Percentiles rank a stretch among this genome's conserved stretches.
phyloP scores from a whole-genome alignment of 2,113 vertebrate species.

The Thymallus thymallus region DNA sequence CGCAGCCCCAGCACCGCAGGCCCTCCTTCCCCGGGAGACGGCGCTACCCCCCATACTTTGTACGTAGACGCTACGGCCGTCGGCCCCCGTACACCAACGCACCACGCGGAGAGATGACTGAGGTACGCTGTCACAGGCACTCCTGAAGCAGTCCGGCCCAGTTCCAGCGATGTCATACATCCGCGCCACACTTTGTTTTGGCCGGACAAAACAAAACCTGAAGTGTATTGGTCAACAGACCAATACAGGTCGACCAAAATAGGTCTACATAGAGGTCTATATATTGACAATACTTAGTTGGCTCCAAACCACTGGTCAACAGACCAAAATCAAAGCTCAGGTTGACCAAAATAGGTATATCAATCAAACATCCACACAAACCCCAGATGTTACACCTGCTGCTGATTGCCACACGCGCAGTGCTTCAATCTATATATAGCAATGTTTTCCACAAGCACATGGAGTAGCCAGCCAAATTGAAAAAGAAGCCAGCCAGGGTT shows the following conservation, averaged over 20 bases:
- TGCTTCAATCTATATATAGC: too few species aligned
- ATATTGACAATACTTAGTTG: too few species aligned
- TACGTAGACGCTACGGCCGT: constrained; percentile 89
- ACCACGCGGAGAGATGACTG: constrained; percentile 87
- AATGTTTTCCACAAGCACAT: too few species aligned
- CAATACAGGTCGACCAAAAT: constrained; percentile 30
- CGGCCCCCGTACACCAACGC: constrained; percentile 91
- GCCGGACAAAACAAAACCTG: constrained; percentile 5
- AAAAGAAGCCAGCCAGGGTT: too few species aligned
- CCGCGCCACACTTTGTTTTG: constrained; percentile 9
- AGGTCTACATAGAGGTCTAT: neutral
- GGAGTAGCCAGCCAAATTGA: too few species aligned
- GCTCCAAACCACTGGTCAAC: too few species aligned
- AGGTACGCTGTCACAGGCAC: constrained; percentile 75
- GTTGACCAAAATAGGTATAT: constrained; percentile 36
- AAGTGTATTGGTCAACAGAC: constrained; percentile 61
- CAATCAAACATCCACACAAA: too few species aligned
- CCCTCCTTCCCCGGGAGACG: constrained; percentile 86
- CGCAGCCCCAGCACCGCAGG: constrained; percentile 83
- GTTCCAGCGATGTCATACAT: constrained; percentile 35
- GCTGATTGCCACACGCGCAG: too few species aligned
- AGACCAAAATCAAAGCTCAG: constrained; percentile 30
- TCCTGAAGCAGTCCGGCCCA: constrained; percentile 39
- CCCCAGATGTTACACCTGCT: too few species aligned
- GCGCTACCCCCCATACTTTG: constrained; percentile 97